Evolutionary conservation across 2,888 invertebrate species (phyloP).

Genomic region (Mimumesa dahlbomi): DNA sequence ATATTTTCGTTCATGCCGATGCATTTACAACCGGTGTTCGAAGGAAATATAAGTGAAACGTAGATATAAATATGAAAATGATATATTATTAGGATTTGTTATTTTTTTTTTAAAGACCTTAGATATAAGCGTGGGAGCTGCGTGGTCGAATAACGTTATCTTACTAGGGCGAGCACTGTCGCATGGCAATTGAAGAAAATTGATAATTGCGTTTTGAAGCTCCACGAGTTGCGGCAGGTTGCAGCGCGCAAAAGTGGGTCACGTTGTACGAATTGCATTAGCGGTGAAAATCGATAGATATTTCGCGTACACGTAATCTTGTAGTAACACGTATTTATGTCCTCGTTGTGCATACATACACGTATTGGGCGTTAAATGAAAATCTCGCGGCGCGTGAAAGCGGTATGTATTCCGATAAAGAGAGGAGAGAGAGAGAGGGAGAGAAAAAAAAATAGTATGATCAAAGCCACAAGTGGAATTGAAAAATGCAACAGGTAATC

Average conservation of each 20-base stretch:
- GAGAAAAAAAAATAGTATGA: background rate
- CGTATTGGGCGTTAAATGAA: too few species aligned
- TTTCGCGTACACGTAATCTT: background rate
- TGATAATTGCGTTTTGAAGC: slow-evolving; percentile 19
- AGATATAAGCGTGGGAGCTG: background rate
- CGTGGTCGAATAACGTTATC: slow-evolving; percentile 1
- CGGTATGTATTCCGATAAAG: background rate
- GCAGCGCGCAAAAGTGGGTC: slow-evolving; percentile 5
- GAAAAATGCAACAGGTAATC: background rate
- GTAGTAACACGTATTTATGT: background rate
- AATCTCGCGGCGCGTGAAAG: background rate
- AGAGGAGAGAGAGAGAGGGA: background rate
- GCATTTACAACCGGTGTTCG: too few species aligned
- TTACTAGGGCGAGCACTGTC: slow-evolving; percentile 1
- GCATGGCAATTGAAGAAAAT: slow-evolving; percentile 26
- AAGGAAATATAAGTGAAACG: too few species aligned
- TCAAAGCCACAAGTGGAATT: background rate
- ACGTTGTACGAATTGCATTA: slow-evolving; percentile 7
- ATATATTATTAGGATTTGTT: too few species aligned
- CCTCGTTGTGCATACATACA: too few species aligned
- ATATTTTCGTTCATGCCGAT: too few species aligned
- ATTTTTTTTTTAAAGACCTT: background rate
- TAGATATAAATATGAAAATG: too few species aligned
- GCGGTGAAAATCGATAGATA: slow-evolving; percentile 11
- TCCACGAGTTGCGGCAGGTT: background rate